Percentiles rank a stretch among this genome's conserved stretches.
These are phyloP conservation scores for Fragum fragum DNA, from an alignment of 2,888 invertebrate species.

Conservation along the genomic window DNA sequence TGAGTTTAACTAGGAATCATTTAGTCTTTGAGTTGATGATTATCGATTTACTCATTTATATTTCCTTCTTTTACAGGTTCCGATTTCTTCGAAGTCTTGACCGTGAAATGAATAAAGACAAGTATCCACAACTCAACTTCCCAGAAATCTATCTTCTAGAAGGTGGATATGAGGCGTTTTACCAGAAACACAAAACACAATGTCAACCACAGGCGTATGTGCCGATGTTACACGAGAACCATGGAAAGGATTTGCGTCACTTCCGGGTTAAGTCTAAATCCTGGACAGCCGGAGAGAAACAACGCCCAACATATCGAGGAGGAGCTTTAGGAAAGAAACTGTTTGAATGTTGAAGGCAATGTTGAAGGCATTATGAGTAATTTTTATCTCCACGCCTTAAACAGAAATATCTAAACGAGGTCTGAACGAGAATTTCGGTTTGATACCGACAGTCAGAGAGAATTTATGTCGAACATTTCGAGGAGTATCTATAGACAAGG, in stretches of 20 bases:
- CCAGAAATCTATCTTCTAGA: slow-evolving; percentile 97
- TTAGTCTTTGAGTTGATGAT: too few species aligned
- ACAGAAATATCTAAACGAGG: too few species aligned
- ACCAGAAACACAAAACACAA: slow-evolving; percentile 88
- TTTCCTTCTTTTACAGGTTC: slow-evolving; percentile 88
- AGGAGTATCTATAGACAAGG: too few species aligned
- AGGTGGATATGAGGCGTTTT: slow-evolving; percentile 96
- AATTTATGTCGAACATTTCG: too few species aligned
- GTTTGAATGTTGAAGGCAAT: neutral
- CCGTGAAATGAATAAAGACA: slow-evolving; percentile 92
- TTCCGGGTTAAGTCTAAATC: slow-evolving; percentile 93
- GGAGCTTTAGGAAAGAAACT: slow-evolving; percentile 5
- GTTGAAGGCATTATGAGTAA: too few species aligned
- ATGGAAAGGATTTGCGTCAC: slow-evolving; percentile 91
- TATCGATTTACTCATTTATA: too few species aligned
- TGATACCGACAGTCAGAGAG: too few species aligned
- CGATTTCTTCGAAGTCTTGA: slow-evolving; percentile 94
- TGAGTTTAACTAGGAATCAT: too few species aligned
- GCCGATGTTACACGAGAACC: slow-evolving; percentile 94
- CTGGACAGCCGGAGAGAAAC: slow-evolving; percentile 80
- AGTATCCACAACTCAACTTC: slow-evolving; percentile 94
- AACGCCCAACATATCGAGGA: neutral
- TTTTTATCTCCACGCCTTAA: too few species aligned
- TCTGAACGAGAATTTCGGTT: too few species aligned
- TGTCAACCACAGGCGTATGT: slow-evolving; percentile 92